phyloP scores from a whole-genome alignment of 1,140 invertebrate genomes.

The Bacillus rossius region DNA sequence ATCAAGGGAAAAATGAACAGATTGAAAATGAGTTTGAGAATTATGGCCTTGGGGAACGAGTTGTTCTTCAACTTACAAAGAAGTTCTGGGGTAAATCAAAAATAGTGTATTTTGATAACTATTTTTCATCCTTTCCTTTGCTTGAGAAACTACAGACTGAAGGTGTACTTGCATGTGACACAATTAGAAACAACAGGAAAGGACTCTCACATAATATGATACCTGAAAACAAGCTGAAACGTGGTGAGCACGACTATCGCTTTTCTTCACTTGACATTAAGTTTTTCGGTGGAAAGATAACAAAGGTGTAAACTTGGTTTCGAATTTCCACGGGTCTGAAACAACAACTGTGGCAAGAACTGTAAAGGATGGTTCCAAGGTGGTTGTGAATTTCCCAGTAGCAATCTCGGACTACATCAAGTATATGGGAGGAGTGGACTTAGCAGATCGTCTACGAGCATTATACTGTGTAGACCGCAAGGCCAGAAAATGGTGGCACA shows the following conservation, averaged over 20 bases:
- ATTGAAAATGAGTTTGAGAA: constrained; percentile 1
- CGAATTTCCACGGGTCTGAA: constrained; percentile 19
- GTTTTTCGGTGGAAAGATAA: constrained; percentile 17
- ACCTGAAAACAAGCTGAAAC: not conserved
- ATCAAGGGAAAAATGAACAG: constrained; percentile 20
- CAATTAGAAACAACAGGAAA: not conserved
- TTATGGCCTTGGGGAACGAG: constrained; percentile 9
- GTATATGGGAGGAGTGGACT: constrained; percentile 36
- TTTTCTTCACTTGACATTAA: constrained; percentile 1
- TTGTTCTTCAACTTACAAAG: constrained; percentile 13
- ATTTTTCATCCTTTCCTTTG: constrained; percentile 12
- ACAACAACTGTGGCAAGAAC: constrained; percentile 25
- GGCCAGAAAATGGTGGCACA: constrained; percentile 16
- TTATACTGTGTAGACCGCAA: constrained; percentile 15
- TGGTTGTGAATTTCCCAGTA: constrained; percentile 26
- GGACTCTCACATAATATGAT: no score
- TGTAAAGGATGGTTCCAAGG: constrained; percentile 21
- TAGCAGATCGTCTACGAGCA: constrained; percentile 22
- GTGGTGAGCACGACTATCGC: constrained; percentile 8
- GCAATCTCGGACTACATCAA: constrained; percentile 35
- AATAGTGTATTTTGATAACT: constrained; percentile 13
- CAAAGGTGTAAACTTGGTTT: constrained; percentile 10
- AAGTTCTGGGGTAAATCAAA: constrained; percentile 6
- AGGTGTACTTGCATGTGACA: constrained; percentile 9
- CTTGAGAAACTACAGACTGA: constrained; percentile 12